These are phyloP conservation scores for Cnemophilus loriae DNA, from an alignment of 2,113 vertebrate genomes.

Conservation along the genomic window DNA sequence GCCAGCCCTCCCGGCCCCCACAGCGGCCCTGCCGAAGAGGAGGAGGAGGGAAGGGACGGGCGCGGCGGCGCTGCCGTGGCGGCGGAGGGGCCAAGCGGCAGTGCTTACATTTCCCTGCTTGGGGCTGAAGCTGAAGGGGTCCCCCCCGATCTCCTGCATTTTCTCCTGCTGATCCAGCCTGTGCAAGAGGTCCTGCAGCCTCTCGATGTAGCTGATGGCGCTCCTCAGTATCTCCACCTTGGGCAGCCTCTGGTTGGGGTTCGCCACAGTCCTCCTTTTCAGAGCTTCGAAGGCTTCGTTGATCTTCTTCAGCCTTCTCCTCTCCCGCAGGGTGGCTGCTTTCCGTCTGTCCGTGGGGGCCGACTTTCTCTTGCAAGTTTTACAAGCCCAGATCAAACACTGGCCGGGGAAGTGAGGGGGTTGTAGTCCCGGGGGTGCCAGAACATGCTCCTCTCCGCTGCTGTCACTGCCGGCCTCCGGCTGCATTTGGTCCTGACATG, in stretches of 20 bases:
- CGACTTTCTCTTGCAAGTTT: conserved; percentile 93
- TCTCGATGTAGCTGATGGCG: conserved; percentile 96
- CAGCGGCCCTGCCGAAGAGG: not conserved
- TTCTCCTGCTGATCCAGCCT: conserved; percentile 89
- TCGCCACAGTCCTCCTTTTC: conserved; percentile 91
- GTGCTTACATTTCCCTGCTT: conserved; percentile 84
- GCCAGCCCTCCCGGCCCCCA: not conserved
- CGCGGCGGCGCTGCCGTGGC: not conserved
- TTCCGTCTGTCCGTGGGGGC: conserved; percentile 92
- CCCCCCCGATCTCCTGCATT: conserved; percentile 72
- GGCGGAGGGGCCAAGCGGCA: not conserved
- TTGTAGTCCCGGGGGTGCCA: conserved; percentile 88
- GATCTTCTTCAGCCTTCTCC: conserved; percentile 94
- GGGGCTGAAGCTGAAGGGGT: conserved; percentile 71
- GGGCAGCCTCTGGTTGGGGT: conserved; percentile 94
- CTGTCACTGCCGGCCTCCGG: conserved; percentile 88
- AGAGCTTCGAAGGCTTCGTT: conserved; percentile 97
- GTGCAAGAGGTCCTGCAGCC: conserved; percentile 90
- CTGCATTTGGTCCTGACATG: conserved; percentile 82
- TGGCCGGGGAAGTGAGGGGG: conserved; percentile 89
- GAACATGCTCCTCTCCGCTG: conserved; percentile 91
- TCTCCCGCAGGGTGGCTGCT: conserved; percentile 91
- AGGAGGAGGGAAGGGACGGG: not conserved
- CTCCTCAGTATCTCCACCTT: conserved; percentile 98
- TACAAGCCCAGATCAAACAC: conserved; percentile 97